A percentile compares a stretch with the other conserved stretches of the same genome.
Conservation (phyloP, 2,797 vertebrate genomes). For the Yasuhikotakia modesta region DNA sequence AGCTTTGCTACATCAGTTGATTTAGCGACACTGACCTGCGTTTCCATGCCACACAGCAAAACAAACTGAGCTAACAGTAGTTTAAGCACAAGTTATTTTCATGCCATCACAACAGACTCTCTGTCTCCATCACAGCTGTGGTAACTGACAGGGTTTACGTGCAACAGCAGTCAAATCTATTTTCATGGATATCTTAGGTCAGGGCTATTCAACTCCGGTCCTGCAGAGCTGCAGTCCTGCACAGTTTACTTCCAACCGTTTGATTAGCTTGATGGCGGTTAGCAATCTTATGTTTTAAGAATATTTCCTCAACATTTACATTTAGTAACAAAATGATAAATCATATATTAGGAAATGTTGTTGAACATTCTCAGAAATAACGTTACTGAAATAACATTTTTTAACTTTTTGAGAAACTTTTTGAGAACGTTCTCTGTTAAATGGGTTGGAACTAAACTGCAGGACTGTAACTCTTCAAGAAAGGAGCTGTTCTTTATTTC, state of each 20-base stretch:
- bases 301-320: too few relatives aligned
- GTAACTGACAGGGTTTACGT: not conserved
- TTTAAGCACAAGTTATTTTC: not conserved
- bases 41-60: not conserved
- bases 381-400: too few relatives aligned
- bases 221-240: not conserved
- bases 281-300: too few relatives aligned
- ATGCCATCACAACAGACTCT: not conserved
- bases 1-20: slow-evolving; percentile 85
- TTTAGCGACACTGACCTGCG: slow-evolving; percentile 14
- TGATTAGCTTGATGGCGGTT: too few relatives aligned
- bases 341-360: too few relatives aligned
- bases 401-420: too few relatives aligned
- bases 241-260: not conserved
- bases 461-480: not conserved
- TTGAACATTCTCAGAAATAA: too few relatives aligned
- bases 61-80: slow-evolving; percentile 8
- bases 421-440: not conserved
- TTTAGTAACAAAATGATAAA: too few relatives aligned
- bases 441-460: not conserved
- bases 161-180: not conserved
- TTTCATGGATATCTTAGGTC: not conserved
- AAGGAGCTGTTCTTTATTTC: not conserved
- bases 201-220: not conserved
- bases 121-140: not conserved